A percentile compares a stretch with the other conserved stretches of the same genome.
phyloP scores from a whole-genome alignment of 2,888 invertebrate species.

The Xylota sylvarum region DNA sequence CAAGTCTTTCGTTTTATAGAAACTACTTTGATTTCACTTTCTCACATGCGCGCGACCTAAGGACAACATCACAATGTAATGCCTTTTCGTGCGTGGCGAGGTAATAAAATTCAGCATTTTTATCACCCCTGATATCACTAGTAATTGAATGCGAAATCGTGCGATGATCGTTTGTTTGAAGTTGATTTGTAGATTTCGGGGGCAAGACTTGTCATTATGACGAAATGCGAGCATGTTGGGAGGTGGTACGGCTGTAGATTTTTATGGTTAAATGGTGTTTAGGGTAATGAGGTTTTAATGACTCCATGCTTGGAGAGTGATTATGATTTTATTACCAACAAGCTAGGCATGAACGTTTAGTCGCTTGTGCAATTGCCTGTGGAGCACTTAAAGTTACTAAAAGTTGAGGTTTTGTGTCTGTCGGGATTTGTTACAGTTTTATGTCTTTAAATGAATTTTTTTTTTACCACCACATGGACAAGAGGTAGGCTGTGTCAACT shows the following conservation, averaged over 20 bases:
- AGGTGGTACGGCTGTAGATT: constrained; percentile 1
- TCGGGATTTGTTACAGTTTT: constrained; percentile 10
- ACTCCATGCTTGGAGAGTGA: constrained; percentile 34
- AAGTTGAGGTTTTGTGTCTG: constrained; percentile 18
- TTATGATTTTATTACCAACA: constrained; percentile 56
- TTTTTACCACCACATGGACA: too few species aligned
- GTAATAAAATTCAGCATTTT: constrained; percentile 54
- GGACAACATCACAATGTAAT: constrained; percentile 48
- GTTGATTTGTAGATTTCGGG: constrained; percentile 55
- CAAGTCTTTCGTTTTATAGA: constrained; percentile 64
- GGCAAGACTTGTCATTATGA: constrained; percentile 26
- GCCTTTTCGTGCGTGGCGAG: constrained; percentile 58
- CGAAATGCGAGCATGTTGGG: constrained; percentile 17
- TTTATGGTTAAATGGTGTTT: constrained; percentile 10
- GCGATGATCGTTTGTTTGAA: constrained; percentile 54
- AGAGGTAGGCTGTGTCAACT: too few species aligned
- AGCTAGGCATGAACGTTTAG: constrained; percentile 29
- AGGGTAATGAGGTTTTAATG: constrained; percentile 45
- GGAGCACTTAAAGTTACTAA: constrained; percentile 14
- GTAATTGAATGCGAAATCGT: constrained; percentile 63
- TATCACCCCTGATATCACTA: constrained; percentile 60
- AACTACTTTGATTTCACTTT: constrained; percentile 71
- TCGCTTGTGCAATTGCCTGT: constrained; percentile 29
- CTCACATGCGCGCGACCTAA: constrained; percentile 54
- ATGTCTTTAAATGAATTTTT: background rate